phyloP scores from a whole-genome alignment of 2,113 vertebrate genomes.

The Lycaon pictus region DNA sequence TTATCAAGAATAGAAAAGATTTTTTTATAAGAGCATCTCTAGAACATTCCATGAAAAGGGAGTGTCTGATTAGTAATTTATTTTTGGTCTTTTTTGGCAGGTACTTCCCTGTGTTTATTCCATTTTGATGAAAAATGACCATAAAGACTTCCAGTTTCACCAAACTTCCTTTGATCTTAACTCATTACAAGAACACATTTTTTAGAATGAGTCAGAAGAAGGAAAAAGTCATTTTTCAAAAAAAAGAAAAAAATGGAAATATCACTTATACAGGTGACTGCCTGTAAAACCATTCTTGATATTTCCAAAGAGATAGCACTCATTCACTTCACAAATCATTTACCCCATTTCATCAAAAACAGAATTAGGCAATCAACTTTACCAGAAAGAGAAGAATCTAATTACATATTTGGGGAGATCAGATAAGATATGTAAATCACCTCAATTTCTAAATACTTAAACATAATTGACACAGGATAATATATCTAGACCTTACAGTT shows the following conservation, averaged over 20 bases:
- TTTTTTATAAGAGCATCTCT: background rate
- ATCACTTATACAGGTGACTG: background rate
- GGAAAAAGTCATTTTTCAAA: slow-evolving; percentile 7
- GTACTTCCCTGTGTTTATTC: background rate
- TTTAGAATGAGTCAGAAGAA: slow-evolving; percentile 45
- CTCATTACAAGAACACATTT: background rate
- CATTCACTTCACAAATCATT: slow-evolving; percentile 33
- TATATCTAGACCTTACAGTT: slow-evolving; percentile 43
- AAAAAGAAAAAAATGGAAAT: slow-evolving; percentile 34
- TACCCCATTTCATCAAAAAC: background rate
- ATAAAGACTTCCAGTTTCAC: slow-evolving; percentile 51
- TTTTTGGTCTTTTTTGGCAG: background rate
- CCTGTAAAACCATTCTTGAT: background rate
- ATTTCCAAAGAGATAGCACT: slow-evolving; percentile 36
- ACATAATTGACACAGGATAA: background rate
- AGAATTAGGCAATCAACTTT: slow-evolving; percentile 39
- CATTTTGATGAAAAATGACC: slow-evolving; percentile 44
- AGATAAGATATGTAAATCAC: slow-evolving; percentile 36
- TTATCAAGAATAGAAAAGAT: background rate
- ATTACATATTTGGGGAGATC: slow-evolving; percentile 52
- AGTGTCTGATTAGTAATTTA: background rate
- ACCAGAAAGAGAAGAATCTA: slow-evolving; percentile 47
- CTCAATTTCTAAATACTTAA: slow-evolving; percentile 51
- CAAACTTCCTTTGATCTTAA: slow-evolving; percentile 13
- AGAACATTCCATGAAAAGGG: background rate